Evolutionary conservation across 1,140 invertebrate genomes (phyloP).

Genomic region (Colletes latitarsis): DNA sequence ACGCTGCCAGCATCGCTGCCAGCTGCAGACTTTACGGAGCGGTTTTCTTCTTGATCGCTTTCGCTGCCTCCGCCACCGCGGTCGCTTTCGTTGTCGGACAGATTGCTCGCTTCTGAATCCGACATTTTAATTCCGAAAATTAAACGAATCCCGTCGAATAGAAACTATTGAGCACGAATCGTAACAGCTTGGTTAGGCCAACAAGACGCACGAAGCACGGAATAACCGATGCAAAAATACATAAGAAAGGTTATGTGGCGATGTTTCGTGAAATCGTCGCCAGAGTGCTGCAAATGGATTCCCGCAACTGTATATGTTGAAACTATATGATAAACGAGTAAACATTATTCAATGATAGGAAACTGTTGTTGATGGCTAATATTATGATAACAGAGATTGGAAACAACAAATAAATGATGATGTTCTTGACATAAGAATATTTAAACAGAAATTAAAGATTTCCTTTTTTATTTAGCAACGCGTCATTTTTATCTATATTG

Average conservation of each 20-base stretch:
- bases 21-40: constrained; percentile 51
- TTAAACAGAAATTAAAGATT: no score
- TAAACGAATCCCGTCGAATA: not conserved
- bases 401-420: no score
- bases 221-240: not conserved
- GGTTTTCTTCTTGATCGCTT: constrained; percentile 64
- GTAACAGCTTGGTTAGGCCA: not conserved
- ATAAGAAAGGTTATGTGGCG: no score
- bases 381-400: no score
- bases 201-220: not conserved
- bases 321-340: no score
- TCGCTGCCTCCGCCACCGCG: constrained; percentile 61
- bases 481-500: no score
- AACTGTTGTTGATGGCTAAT: no score
- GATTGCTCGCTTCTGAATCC: constrained; percentile 69
- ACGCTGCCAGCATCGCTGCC: constrained; percentile 63
- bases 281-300: not conserved
- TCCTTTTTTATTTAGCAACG: no score
- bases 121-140: constrained; percentile 56
- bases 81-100: constrained; percentile 66
- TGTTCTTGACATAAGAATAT: no score
- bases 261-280: not conserved
- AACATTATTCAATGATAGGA: no score
- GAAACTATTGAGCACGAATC: not conserved
- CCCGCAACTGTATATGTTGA: no score